phyloP scores from a whole-genome alignment of 2,888 invertebrate genomes.

The Linnaemya vulpina region DNA sequence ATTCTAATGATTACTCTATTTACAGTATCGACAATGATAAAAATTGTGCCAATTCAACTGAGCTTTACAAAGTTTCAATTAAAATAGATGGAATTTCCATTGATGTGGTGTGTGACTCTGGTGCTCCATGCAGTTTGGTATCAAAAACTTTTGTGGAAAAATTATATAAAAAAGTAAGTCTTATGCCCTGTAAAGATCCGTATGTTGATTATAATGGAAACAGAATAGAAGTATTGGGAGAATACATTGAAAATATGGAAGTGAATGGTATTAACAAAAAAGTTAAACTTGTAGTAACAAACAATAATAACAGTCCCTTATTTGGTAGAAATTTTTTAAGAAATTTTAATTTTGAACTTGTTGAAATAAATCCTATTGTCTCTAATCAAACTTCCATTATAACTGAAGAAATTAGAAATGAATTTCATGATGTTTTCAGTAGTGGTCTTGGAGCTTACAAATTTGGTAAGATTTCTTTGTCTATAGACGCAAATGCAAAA shows the following conservation, averaged over 20 bases:
- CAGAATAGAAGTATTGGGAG: slow-evolving; percentile 3
- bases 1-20: slow-evolving; percentile 38
- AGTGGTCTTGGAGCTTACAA: too few relatives aligned
- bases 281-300: slow-evolving; percentile 47
- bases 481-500: too few relatives aligned
- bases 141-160: slow-evolving; percentile 32
- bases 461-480: too few relatives aligned
- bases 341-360: slow-evolving; percentile 54
- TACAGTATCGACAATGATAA: slow-evolving; percentile 23
- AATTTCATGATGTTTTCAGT: too few relatives aligned
- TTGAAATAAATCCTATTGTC: slow-evolving; percentile 47
- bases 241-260: slow-evolving; percentile 19
- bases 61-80: slow-evolving; percentile 45
- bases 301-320: not conserved
- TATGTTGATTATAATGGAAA: slow-evolving; percentile 47
- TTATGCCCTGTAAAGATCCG: slow-evolving; percentile 6
- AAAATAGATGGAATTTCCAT: slow-evolving; percentile 48
- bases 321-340: slow-evolving; percentile 19
- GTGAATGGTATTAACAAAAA: slow-evolving; percentile 14
- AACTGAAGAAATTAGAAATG: too few relatives aligned
- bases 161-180: slow-evolving; percentile 50
- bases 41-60: slow-evolving; percentile 42
- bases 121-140: slow-evolving; percentile 33
- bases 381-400: slow-evolving; percentile 41
- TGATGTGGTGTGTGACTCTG: slow-evolving; percentile 25